Evolutionary conservation across 2,888 invertebrate species (phyloP).

Genomic region (Acrobasis consociella): DNA sequence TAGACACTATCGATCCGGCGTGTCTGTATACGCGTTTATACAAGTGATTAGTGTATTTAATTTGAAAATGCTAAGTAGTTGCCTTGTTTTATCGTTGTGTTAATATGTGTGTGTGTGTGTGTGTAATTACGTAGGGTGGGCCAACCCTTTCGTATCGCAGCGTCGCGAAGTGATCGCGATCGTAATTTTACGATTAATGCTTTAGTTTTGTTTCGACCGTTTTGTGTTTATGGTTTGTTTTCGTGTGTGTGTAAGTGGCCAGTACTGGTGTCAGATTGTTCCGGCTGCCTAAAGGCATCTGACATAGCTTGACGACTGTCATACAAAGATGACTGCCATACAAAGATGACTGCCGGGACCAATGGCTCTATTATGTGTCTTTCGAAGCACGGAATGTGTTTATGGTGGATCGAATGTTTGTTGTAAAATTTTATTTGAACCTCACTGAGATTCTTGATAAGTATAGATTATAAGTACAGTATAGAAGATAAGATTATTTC

Average conservation of each 20-base stretch:
- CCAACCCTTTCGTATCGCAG: conserved; percentile 72
- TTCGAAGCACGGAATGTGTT: conserved; percentile 28
- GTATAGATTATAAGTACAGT: too few species aligned
- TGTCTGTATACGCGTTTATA: conserved; percentile 72
- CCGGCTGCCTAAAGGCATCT: too few species aligned
- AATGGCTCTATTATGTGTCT: too few species aligned
- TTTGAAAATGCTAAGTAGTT: conserved; percentile 83
- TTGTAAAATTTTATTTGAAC: not conserved
- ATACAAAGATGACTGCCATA: too few species aligned
- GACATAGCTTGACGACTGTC: too few species aligned
- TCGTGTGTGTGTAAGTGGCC: too few species aligned
- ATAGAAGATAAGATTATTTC: too few species aligned
- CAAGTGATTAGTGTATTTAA: conserved; percentile 83
- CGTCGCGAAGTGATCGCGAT: conserved; percentile 66
- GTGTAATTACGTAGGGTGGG: conserved; percentile 70
- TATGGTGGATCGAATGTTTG: conserved; percentile 18
- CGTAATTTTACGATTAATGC: conserved; percentile 70
- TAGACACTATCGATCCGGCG: conserved; percentile 71
- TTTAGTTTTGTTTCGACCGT: conserved; percentile 48
- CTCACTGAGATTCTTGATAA: too few species aligned
- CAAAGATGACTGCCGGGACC: too few species aligned
- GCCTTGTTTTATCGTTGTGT: conserved; percentile 75
- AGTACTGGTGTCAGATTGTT: too few species aligned
- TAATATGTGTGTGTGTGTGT: conserved; percentile 58
- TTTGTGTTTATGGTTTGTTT: conserved; percentile 37